Evolutionary conservation across 1,140 invertebrate species (phyloP).

Genomic region (Aphelinus atriplicis): DNA sequence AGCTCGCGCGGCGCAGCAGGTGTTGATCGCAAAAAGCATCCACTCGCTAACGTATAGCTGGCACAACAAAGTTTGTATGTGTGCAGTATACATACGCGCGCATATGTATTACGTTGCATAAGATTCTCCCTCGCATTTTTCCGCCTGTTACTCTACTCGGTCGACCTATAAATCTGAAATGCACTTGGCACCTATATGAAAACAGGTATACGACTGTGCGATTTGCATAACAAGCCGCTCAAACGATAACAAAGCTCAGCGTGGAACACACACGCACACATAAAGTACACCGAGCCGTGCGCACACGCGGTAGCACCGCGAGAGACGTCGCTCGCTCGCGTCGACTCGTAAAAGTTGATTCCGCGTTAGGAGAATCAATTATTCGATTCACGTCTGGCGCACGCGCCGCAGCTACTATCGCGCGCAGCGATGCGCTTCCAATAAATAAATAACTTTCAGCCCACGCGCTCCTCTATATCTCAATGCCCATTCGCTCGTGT

Average conservation of each 20-base stretch:
- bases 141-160: constrained; percentile 37
- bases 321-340: background rate
- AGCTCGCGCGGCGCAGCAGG: background rate
- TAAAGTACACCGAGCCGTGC: background rate
- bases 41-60: background rate
- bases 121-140: constrained; percentile 32
- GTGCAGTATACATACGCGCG: background rate
- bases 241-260: constrained; percentile 37
- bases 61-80: background rate
- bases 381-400: constrained; percentile 6
- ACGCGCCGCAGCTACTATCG: too few relatives aligned
- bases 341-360: constrained; percentile 34
- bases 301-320: background rate
- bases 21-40: constrained; percentile 10
- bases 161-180: constrained; percentile 39
- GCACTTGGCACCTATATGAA: constrained; percentile 40
- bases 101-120: constrained; percentile 19
- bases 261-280: constrained; percentile 1
- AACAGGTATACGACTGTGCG: constrained; percentile 35
- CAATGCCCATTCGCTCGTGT: too few relatives aligned
- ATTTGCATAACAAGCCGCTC: constrained; percentile 38
- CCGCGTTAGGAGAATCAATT: constrained; percentile 27
- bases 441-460: background rate
- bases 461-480: too few relatives aligned
- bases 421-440: background rate